Evolutionary conservation across 2,797 vertebrate species (phyloP).

Genomic region (Channa striata): DNA sequence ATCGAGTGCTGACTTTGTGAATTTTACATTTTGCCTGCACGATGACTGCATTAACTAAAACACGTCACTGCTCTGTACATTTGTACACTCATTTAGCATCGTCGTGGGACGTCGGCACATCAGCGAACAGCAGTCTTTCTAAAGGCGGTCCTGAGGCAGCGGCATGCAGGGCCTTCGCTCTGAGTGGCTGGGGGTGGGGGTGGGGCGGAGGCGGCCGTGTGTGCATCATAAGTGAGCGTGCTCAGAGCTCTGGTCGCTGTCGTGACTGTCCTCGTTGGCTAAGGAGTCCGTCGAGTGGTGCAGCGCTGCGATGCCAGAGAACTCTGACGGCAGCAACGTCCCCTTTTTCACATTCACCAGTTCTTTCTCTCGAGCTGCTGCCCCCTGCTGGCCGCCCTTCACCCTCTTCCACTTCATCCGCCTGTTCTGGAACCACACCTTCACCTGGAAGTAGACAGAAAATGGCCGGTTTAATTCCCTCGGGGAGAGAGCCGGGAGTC

Average conservation of each 20-base stretch:
- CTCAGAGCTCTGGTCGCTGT: slow-evolving; percentile 98
- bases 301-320: slow-evolving; percentile 92
- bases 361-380: slow-evolving; percentile 96
- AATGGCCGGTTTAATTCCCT: slow-evolving; percentile 4
- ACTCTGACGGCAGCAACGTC: slow-evolving; percentile 94
- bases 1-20: slow-evolving; percentile 47
- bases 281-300: slow-evolving; percentile 96
- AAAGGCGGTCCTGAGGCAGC: slow-evolving; percentile 87
- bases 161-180: slow-evolving; percentile 31
- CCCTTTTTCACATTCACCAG: slow-evolving; percentile 99
- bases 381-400: slow-evolving; percentile 98
- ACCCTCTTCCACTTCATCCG: slow-evolving; percentile 99
- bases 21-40: slow-evolving; percentile 57
- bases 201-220: too few species aligned
- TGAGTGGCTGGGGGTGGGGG: slow-evolving; percentile 49
- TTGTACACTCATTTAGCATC: slow-evolving; percentile 77
- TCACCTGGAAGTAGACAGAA: slow-evolving; percentile 85
- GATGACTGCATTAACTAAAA: slow-evolving; percentile 40
- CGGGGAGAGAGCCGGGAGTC: neutral
- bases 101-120: slow-evolving; percentile 73
- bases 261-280: slow-evolving; percentile 96
- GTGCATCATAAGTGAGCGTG: slow-evolving; percentile 95
- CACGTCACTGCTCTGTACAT: slow-evolving; percentile 62
- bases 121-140: slow-evolving; percentile 73
- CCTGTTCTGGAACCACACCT: slow-evolving; percentile 99